A percentile compares a stretch with the other conserved stretches of the same genome.
Evolutionary conservation across 2,888 invertebrate genomes (phyloP).

Genomic region (Chironomus riparius): DNA sequence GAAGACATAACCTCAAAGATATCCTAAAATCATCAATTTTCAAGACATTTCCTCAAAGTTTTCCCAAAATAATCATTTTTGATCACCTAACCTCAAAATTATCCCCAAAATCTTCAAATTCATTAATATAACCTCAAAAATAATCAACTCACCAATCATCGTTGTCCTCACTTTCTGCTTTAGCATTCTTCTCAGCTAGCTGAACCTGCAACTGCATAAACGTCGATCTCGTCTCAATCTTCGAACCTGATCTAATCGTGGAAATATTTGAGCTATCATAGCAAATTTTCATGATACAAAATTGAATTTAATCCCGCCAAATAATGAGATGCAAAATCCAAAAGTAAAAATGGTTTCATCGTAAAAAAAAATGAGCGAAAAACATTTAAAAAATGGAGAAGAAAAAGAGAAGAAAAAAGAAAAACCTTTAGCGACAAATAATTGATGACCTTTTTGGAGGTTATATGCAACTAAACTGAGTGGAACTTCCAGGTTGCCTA

Average conservation of each 20-base stretch:
- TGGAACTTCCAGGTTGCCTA: no score
- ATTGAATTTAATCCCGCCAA: neutral
- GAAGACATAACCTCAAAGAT: no score
- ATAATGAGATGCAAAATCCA: neutral
- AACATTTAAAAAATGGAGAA: neutral
- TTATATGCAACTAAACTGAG: no score
- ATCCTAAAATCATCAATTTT: no score
- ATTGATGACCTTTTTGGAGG: no score
- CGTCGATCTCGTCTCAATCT: slow-evolving; percentile 54
- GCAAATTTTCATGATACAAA: neutral
- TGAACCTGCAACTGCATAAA: slow-evolving; percentile 49
- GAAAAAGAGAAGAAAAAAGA: neutral
- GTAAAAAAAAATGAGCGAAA: neutral
- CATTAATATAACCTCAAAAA: neutral
- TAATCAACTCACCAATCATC: slow-evolving; percentile 52
- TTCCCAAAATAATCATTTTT: no score
- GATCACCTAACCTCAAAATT: no score
- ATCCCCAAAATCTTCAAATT: no score
- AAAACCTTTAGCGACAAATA: neutral
- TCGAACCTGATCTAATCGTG: slow-evolving; percentile 50
- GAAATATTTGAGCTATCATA: slow-evolving; percentile 25
- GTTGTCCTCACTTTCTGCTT: slow-evolving; percentile 47
- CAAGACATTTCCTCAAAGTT: no score
- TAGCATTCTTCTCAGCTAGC: slow-evolving; percentile 31
- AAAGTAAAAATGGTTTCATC: neutral